Evolutionary conservation across 2,888 invertebrate genomes (phyloP), one percentile per base, ranked within the genome.

Genomic region (Himalopsyche japonica): DNA sequence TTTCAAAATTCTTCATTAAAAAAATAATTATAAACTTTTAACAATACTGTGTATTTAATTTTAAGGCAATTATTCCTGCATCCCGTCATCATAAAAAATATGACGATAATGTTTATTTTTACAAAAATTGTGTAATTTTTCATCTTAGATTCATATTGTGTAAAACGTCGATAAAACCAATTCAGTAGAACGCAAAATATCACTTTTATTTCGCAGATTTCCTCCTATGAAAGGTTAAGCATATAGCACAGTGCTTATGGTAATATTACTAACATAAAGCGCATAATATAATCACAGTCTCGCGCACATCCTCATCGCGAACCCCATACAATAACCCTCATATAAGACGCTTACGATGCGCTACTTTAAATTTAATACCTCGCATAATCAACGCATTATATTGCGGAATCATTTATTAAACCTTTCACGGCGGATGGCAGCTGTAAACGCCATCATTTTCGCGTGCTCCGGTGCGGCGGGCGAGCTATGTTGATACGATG

Each of bases 301-400:
- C 70, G 70, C 70, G 70, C 70, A 70, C 70, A 70, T 70, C 70
- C 70, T 70, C 70, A 70, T 70, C 70, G 70, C 70, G 70, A 15
- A 27, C 70, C 24, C 70, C 70, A 70, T 70, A 70, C 70, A 70
- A 70, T 70, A 70, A 70, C 70, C 70, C 70, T 70, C 70, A 70
- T 70, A 70, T 70, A 70, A 70, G 70, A 70, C 70, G 70, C 70
- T 70, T 70, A 70, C 70, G 70, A 70, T 70, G 70, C 70, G 70
- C 70, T 70, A 27, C 70, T 70, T 70, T 70, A 70, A 27, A 70
- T 70, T 70, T 70, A 70, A 70, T 70, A 70, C 70, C 70, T 70
- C 70, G 70, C 70, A 70, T 70, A 70, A 70, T 70, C 70, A 70
- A 70, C 70, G 70, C 70, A 70, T 70, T 70, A 70, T 70, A 70